These are phyloP conservation scores for Hestina assimilis DNA, from an alignment of 1,140 invertebrate species.

Conservation along the genomic window DNA sequence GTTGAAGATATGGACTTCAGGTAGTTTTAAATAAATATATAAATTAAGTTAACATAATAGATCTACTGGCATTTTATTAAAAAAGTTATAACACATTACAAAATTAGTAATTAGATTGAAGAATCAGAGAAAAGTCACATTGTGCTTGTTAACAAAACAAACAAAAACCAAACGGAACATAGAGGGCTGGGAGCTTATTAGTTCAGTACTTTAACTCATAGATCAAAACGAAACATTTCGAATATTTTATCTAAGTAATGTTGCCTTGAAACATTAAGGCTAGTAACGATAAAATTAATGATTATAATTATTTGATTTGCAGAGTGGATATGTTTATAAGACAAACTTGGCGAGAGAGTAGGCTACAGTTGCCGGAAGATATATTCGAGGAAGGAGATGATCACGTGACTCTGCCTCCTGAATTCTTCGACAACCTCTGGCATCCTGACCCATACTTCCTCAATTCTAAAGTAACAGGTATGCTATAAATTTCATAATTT, in stretches of 20 bases:
- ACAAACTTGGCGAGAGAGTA: slow-evolving; percentile 88
- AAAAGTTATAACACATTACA: no score
- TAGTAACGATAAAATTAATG: neutral
- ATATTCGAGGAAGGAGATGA: slow-evolving; percentile 88
- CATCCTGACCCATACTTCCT: slow-evolving; percentile 92
- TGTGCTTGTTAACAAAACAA: no score
- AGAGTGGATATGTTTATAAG: slow-evolving; percentile 92
- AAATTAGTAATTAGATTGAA: no score
- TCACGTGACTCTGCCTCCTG: slow-evolving; percentile 86
- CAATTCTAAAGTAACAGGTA: slow-evolving; percentile 90
- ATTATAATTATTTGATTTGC: slow-evolving; percentile 21
- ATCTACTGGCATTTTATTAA: no score
- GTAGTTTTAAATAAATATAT: slow-evolving; percentile 53
- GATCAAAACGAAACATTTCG: no score
- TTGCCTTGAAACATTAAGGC: no score
- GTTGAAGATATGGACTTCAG: slow-evolving; percentile 93
- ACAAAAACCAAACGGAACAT: no score
- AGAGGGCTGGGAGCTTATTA: no score
- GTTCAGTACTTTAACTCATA: no score
- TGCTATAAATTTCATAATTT: neutral
- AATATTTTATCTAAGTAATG: no score
- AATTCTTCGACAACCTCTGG: slow-evolving; percentile 91
- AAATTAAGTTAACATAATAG: no score
- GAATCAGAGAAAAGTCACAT: no score
- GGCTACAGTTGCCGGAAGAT: slow-evolving; percentile 85